phyloP scores from a whole-genome alignment of 2,113 vertebrate genomes.

The Himantopus leucocephalus region DNA sequence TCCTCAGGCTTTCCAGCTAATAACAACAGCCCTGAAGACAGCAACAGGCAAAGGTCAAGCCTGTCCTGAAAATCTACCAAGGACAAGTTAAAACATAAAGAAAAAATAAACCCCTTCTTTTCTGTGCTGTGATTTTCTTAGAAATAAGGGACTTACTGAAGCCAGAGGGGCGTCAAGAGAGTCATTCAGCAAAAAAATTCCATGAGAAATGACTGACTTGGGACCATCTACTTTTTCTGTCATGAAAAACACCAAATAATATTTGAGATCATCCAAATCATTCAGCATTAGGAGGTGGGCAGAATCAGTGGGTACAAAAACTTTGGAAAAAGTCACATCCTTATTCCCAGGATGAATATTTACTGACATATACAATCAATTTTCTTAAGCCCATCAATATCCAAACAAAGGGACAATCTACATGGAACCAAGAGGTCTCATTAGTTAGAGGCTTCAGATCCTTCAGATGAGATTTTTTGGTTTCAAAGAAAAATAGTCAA shows the following conservation, averaged over 20 bases:
- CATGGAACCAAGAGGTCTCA: background rate
- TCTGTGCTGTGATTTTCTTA: background rate
- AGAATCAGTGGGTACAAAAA: background rate
- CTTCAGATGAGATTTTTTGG: background rate
- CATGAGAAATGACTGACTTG: background rate
- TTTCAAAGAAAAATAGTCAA: background rate
- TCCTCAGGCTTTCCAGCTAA: background rate
- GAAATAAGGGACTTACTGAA: background rate
- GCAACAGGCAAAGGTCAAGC: background rate
- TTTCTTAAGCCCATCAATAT: background rate
- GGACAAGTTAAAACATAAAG: background rate
- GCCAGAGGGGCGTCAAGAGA: background rate
- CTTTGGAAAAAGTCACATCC: background rate
- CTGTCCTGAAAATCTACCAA: background rate
- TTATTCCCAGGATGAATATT: background rate
- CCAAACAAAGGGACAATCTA: background rate
- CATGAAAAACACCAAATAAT: background rate
- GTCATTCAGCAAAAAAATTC: background rate
- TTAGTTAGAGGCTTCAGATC: background rate
- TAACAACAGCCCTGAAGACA: background rate
- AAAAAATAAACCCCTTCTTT: background rate
- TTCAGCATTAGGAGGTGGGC: background rate
- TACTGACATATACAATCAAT: background rate
- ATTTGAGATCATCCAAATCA: background rate
- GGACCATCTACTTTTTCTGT: background rate